Evolutionary conservation across 2,888 invertebrate genomes (phyloP), one percentile per base, ranked within the genome.

Genomic region (Spisula solida): DNA sequence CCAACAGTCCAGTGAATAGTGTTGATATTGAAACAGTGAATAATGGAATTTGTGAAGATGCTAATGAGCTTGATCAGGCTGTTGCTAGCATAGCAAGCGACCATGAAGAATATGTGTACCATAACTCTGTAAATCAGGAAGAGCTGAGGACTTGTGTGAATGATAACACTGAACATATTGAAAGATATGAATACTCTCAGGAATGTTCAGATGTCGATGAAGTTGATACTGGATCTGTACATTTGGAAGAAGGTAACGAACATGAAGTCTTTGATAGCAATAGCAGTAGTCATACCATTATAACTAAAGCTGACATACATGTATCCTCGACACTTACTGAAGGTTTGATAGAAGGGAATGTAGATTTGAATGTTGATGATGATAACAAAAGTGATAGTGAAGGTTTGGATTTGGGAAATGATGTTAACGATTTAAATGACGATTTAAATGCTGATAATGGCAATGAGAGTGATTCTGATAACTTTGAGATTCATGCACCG

Each of bases 21-120:
- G 25, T 8, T 18, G 47, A 48, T 25, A 29, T 16, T 8, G 41
- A 60, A 12, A 0, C n/a, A 66, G 41, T 31, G 1, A 31, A 75
- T 20, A 75, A 83, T 84, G 78, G 29, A 34, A 79, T n/a, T 55
- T 55, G 78, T 56, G 34, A 55, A 20, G 84, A 47, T 78, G 78
- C 78, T 51, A 20, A 14, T 55, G 78, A 84, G 34, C 48, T 78
- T 18, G 25, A 78, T n/a, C 75, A 51, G 31, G 84, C 78, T 55
- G 29, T 83, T 8, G 83, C 83, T 14, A 83, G 83, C 41, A 83
- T 83, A 51, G n/a, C n/a, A n/a, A n/a, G n/a, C n/a, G n/a, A n/a
- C n/a, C n/a, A n/a, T n/a, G n/a, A n/a, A n/a, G n/a, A n/a, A n/a
- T n/a, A n/a, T n/a, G n/a, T n/a, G n/a, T n/a, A n/a, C n/a, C n/a